Conservation (phyloP, 2,888 invertebrate genomes). For the Sinodicranocentrus sp. region DNA sequence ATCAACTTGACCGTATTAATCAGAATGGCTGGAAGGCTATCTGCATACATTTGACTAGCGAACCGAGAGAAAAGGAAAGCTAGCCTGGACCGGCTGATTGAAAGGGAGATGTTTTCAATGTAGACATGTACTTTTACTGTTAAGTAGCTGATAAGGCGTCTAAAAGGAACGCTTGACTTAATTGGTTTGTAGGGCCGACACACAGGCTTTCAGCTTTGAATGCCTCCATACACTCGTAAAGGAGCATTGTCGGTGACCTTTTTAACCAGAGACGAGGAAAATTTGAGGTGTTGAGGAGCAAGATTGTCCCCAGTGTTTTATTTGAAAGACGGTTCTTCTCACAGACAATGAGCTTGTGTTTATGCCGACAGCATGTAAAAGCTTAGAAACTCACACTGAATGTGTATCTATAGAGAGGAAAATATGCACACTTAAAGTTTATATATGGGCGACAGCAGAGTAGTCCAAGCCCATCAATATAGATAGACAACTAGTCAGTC, state of each 20-base stretch:
- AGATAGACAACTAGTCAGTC: conserved; percentile 42
- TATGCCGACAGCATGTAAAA: conserved; percentile 47
- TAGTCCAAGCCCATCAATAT: conserved; percentile 38
- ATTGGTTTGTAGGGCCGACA: conserved; percentile 64
- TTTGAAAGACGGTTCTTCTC: conserved; percentile 41
- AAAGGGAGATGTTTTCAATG: conserved; percentile 30
- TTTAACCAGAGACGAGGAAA: conserved; percentile 50
- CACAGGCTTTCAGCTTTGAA: conserved; percentile 45
- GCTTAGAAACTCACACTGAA: too few species aligned
- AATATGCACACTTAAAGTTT: too few species aligned
- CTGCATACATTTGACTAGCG: not conserved
- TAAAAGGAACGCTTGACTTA: conserved; percentile 63
- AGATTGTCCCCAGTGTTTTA: conserved; percentile 55
- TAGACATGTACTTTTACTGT: conserved; percentile 59
- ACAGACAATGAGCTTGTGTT: conserved; percentile 50
- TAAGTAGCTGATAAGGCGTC: conserved; percentile 63
- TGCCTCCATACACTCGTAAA: not conserved
- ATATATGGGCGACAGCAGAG: too few species aligned
- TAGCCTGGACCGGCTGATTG: conserved; percentile 19
- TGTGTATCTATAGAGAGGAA: too few species aligned
- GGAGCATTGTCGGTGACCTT: conserved; percentile 47
- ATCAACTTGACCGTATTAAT: conserved; percentile 37
- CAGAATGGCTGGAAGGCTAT: not conserved
- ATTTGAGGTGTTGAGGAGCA: conserved; percentile 63
- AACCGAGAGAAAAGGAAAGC: not conserved